phyloP scores from a whole-genome alignment of 2,888 invertebrate genomes.

The Callyntrura sp. region DNA sequence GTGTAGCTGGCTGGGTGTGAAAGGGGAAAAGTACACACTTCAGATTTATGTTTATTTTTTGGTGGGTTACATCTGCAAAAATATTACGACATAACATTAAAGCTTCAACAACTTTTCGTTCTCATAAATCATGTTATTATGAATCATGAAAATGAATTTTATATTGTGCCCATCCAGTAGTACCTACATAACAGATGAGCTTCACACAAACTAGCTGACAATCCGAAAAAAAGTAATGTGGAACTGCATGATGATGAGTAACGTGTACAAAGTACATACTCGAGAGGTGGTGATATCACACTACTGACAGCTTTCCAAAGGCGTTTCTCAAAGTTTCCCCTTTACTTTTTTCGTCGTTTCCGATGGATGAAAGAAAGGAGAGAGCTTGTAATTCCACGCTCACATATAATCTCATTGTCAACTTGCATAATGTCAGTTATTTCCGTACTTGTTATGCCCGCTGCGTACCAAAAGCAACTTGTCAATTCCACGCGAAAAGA shows the following conservation, averaged over 20 bases:
- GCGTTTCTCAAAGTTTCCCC: conserved; percentile 5
- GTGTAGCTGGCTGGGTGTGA: neutral
- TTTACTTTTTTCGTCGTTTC: neutral
- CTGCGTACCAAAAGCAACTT: neutral
- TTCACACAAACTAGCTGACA: neutral
- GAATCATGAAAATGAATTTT: conserved; percentile 20
- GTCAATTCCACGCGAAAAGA: conserved; percentile 17
- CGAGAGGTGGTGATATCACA: neutral
- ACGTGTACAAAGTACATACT: too few species aligned
- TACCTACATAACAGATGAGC: neutral
- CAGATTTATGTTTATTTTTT: conserved; percentile 25
- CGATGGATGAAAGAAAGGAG: neutral
- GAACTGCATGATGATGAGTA: neutral
- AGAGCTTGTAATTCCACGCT: conserved; percentile 10
- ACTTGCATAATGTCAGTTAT: neutral
- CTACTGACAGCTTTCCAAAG: neutral
- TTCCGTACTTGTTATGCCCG: conserved; percentile 9
- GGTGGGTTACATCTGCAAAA: conserved; percentile 24
- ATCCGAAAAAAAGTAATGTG: neutral
- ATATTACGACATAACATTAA: conserved; percentile 13
- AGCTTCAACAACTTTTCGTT: neutral
- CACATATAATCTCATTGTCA: conserved; percentile 16
- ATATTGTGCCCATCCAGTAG: neutral
- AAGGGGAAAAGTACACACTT: neutral
- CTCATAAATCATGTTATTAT: conserved; percentile 15